phyloP scores from a whole-genome alignment of 2,113 vertebrate genomes.

The Datnioides undecimradiatus region DNA sequence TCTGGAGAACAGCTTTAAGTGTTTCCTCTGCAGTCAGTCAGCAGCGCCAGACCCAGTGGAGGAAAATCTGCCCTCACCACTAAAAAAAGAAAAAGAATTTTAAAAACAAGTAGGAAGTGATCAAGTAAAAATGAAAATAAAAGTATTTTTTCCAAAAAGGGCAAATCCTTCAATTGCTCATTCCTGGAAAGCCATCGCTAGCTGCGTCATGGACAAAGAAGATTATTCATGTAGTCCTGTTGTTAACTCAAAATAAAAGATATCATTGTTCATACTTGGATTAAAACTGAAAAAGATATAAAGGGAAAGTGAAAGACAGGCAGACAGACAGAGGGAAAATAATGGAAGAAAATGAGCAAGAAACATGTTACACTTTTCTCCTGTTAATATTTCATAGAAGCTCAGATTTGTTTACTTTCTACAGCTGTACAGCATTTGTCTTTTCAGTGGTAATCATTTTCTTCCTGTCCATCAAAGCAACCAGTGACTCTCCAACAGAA shows the following conservation, averaged over 20 bases:
- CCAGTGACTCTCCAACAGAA: not conserved
- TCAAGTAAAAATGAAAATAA: not conserved
- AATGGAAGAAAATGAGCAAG: not conserved
- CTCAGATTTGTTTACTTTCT: slow-evolving; percentile 28
- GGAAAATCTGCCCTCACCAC: not conserved
- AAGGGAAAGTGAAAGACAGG: not conserved
- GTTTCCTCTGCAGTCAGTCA: slow-evolving; percentile 39
- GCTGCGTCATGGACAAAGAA: slow-evolving; percentile 37
- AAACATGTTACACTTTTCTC: not conserved
- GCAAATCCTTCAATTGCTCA: slow-evolving; percentile 22
- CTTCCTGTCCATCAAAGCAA: not conserved
- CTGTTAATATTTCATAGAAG: slow-evolving; percentile 2
- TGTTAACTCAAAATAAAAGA: slow-evolving; percentile 25
- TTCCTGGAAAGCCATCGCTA: slow-evolving; percentile 20
- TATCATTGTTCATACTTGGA: slow-evolving; percentile 19
- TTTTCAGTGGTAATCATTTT: not conserved
- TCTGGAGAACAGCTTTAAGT: slow-evolving; percentile 43
- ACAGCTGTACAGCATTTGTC: not conserved
- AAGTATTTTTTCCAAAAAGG: not conserved
- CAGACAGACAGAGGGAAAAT: not conserved
- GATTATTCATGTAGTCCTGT: slow-evolving; percentile 37
- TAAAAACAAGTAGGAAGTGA: not conserved
- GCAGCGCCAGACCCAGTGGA: not conserved
- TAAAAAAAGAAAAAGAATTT: not conserved
- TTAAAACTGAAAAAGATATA: slow-evolving; percentile 8